These are phyloP conservation scores for Moxostoma hubbsi DNA, from an alignment of 2,797 vertebrate genomes.

Conservation along the genomic window DNA sequence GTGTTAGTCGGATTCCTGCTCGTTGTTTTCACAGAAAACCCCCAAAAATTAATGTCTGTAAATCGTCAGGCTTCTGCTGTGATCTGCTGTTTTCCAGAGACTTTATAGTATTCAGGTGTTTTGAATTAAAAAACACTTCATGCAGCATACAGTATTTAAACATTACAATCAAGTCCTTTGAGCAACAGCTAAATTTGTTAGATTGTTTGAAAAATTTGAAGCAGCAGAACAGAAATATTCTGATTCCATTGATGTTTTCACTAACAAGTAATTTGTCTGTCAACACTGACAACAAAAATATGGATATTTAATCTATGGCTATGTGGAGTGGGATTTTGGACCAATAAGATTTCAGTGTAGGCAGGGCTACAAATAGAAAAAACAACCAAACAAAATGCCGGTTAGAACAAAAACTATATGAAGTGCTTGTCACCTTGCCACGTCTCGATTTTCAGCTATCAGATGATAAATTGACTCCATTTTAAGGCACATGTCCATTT, in stretches of 20 bases:
- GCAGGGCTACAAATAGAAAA: too few relatives aligned
- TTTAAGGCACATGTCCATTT: not conserved
- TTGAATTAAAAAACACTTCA: not conserved
- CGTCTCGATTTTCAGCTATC: not conserved
- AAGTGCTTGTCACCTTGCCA: too few relatives aligned
- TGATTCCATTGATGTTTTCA: too few relatives aligned
- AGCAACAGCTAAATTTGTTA: not conserved
- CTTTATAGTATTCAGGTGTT: not conserved
- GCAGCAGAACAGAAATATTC: not conserved
- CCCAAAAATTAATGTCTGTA: not conserved
- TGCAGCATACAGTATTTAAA: not conserved
- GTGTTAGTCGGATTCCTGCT: constrained; percentile 54
- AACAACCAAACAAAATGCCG: too few relatives aligned
- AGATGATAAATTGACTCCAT: not conserved
- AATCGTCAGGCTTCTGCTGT: not conserved
- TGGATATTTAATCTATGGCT: too few relatives aligned
- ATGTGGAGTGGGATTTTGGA: too few relatives aligned
- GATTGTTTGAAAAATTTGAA: not conserved
- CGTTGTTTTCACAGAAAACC: constrained; percentile 36
- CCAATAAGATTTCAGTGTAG: too few relatives aligned
- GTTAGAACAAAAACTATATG: too few relatives aligned
- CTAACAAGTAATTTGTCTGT: too few relatives aligned
- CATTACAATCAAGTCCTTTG: not conserved
- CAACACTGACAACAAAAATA: too few relatives aligned
- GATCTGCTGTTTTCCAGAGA: not conserved